Evolutionary conservation across 2,797 vertebrate species (phyloP).

Genomic region (Geotrypetes seraphini): DNA sequence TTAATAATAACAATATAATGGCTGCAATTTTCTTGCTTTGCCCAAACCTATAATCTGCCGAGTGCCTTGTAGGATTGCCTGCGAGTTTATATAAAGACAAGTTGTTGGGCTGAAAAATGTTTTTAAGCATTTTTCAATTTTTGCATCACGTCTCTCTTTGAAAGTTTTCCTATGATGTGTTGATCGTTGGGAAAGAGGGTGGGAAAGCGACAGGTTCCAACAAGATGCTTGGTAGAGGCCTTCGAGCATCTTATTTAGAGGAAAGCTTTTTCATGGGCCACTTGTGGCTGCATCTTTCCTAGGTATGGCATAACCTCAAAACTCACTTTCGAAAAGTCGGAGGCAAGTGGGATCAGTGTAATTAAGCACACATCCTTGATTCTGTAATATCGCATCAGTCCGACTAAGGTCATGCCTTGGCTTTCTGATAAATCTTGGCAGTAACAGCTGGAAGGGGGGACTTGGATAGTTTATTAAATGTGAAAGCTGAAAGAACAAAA

Average conservation of each 20-base stretch:
- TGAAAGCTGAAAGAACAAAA: too few relatives aligned
- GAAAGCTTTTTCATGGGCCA: too few relatives aligned
- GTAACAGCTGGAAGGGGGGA: too few relatives aligned
- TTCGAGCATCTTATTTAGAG: slow-evolving; percentile 23
- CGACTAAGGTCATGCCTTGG: too few relatives aligned
- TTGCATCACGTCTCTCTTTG: slow-evolving; percentile 62
- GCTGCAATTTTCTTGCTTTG: slow-evolving; percentile 88
- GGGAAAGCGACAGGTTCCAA: slow-evolving; percentile 39
- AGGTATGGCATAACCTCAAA: too few relatives aligned
- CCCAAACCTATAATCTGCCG: slow-evolving; percentile 80
- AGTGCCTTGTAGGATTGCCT: slow-evolving; percentile 74
- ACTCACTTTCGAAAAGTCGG: too few relatives aligned
- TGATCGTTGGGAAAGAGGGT: slow-evolving; percentile 43
- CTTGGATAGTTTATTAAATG: too few relatives aligned
- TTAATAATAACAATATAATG: slow-evolving; percentile 99
- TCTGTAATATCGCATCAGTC: too few relatives aligned
- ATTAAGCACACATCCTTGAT: too few relatives aligned
- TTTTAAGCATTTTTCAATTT: slow-evolving; percentile 64
- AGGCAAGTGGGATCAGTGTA: too few relatives aligned
- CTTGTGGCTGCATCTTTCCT: too few relatives aligned
- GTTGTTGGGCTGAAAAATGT: slow-evolving; percentile 54
- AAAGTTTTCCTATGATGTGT: slow-evolving; percentile 45
- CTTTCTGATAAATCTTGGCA: too few relatives aligned
- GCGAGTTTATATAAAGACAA: slow-evolving; percentile 69
- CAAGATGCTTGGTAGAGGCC: slow-evolving; percentile 33